These are phyloP conservation scores for Eustalomyia histrio DNA, from an alignment of 2,888 invertebrate species.

Conservation along the genomic window DNA sequence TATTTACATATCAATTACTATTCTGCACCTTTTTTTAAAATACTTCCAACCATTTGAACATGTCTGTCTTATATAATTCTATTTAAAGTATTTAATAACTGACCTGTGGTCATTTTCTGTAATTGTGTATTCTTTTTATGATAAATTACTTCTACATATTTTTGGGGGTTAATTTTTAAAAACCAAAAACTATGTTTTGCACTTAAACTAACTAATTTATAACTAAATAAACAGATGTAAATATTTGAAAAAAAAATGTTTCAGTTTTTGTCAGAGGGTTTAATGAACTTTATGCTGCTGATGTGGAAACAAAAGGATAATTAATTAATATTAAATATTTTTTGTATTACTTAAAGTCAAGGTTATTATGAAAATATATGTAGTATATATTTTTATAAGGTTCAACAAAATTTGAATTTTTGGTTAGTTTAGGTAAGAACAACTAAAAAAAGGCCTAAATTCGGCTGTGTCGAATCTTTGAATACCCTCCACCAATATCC, in stretches of 20 bases:
- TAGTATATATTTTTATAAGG: too few relatives aligned
- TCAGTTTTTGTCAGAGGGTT: background rate
- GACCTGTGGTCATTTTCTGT: background rate
- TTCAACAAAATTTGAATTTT: too few relatives aligned
- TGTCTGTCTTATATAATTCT: too few relatives aligned
- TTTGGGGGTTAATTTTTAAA: too few relatives aligned
- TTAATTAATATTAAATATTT: background rate
- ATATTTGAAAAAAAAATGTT: background rate
- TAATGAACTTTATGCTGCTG: background rate
- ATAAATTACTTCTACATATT: too few relatives aligned
- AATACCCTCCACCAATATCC: too few relatives aligned
- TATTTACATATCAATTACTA: too few relatives aligned
- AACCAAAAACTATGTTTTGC: background rate
- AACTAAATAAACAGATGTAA: background rate
- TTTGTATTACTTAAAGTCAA: background rate
- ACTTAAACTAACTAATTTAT: constrained; percentile 6
- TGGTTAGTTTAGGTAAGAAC: too few relatives aligned
- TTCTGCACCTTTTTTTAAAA: too few relatives aligned
- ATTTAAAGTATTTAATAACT: background rate
- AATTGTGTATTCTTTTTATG: background rate
- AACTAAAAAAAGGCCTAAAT: too few relatives aligned
- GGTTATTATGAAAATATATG: background rate
- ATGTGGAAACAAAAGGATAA: background rate
- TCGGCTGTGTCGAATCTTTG: too few relatives aligned
- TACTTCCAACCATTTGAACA: too few relatives aligned